A percentile compares a stretch with the other conserved stretches of the same genome.
Evolutionary conservation across 2,113 vertebrate genomes (phyloP).

Genomic region (Pontoporia blainvillei): DNA sequence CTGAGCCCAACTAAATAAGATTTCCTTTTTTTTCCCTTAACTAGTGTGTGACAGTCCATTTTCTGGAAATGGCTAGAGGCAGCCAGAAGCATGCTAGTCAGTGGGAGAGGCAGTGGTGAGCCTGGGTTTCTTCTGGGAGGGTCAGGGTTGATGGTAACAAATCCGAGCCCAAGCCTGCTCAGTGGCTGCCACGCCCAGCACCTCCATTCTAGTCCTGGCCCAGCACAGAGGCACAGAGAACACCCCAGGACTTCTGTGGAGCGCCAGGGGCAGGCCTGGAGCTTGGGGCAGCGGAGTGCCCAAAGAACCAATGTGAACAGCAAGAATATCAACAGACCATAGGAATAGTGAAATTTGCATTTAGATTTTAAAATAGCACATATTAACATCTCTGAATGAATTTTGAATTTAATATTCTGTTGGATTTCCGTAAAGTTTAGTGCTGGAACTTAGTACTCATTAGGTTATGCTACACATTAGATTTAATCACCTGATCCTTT

Average conservation of each 20-base stretch:
- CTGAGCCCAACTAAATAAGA: neutral
- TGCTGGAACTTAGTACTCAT: neutral
- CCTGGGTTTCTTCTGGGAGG: neutral
- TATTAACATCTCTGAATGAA: neutral
- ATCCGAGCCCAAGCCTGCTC: neutral
- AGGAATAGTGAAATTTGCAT: neutral
- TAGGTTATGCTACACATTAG: neutral
- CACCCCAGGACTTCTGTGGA: neutral
- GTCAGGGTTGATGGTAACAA: too few relatives aligned
- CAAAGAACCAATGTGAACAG: neutral
- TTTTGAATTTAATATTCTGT: neutral
- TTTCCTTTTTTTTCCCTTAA: neutral
- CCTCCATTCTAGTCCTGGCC: neutral
- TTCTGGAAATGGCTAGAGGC: neutral
- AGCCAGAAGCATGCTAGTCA: neutral
- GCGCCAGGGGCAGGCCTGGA: accelerated
- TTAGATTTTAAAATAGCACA: neutral
- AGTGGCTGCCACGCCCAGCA: neutral
- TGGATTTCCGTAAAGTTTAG: neutral
- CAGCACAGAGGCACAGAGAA: neutral
- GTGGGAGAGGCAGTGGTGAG: neutral
- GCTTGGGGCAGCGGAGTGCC: accelerated
- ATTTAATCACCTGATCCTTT: neutral
- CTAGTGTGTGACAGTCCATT: neutral
- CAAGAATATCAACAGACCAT: neutral